Conservation (phyloP, 1,140 invertebrate species). For the Forficula auricularia region DNA sequence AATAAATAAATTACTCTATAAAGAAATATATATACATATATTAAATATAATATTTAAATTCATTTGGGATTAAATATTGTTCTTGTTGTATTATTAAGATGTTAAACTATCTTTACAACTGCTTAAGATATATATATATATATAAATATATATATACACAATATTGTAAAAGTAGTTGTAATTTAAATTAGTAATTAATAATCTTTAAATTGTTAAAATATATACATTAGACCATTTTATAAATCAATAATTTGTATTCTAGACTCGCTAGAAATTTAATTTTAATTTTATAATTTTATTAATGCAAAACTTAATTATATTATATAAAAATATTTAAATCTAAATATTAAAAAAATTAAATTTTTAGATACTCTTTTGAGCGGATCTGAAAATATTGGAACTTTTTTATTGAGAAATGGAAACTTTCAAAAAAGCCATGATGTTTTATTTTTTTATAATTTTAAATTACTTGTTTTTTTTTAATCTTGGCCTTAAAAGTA, state of each 20-base stretch:
- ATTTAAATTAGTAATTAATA: neutral
- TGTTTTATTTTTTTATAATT: constrained; percentile 1
- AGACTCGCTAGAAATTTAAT: constrained; percentile 3
- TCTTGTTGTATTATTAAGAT: constrained; percentile 5
- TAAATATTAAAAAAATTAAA: constrained; percentile 9
- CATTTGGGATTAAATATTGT: constrained; percentile 8
- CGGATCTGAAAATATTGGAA: constrained; percentile 2
- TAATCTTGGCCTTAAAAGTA: constrained; percentile 19
- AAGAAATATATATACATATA: constrained; percentile 7
- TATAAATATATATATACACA: neutral
- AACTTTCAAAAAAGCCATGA: neutral
- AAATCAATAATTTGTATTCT: neutral
- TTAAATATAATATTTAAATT: neutral
- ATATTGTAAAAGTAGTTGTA: constrained; percentile 1
- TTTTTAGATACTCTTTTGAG: constrained; percentile 5
- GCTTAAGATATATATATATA: constrained; percentile 1
- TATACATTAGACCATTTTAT: neutral
- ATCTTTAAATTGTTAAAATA: constrained; percentile 2
- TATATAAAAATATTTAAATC: constrained; percentile 11
- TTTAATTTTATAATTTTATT: constrained; percentile 14
- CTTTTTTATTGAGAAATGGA: constrained; percentile 1
- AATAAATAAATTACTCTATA: constrained; percentile 6
- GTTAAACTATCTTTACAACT: constrained; percentile 3
- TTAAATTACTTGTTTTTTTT: constrained; percentile 4
- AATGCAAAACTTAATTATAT: constrained; percentile 6